Conservation (phyloP, 2,113 vertebrate genomes). For the Pollimyrus isidori region DNA sequence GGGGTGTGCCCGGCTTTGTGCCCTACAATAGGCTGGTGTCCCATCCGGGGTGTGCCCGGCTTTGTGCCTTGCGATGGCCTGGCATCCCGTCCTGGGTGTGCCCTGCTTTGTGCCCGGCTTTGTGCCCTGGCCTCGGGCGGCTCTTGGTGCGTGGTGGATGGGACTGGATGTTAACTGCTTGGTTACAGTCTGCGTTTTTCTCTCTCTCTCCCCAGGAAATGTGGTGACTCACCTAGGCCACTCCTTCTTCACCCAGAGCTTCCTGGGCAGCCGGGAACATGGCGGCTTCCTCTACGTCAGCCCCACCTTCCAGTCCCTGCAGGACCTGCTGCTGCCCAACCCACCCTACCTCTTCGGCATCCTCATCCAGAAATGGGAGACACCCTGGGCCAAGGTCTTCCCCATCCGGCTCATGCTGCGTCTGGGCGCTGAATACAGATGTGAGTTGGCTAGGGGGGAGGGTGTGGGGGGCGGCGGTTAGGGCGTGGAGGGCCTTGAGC, state of each 20-base stretch:
- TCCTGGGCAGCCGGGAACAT: constrained; percentile 92
- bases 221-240: constrained; percentile 89
- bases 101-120: background rate
- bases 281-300: constrained; percentile 92
- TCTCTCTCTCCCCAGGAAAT: constrained; percentile 61
- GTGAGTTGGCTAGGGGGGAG: constrained; percentile 62
- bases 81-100: background rate
- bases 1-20: background rate
- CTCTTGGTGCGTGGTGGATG: background rate
- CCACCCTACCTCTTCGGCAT: constrained; percentile 92
- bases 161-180: background rate
- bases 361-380: constrained; percentile 98
- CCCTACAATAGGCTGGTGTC: background rate
- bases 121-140: too few relatives aligned
- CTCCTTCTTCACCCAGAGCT: constrained; percentile 95
- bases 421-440: constrained; percentile 91
- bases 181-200: background rate
- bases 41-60: background rate
- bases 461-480: background rate
- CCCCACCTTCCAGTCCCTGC: constrained; percentile 88
- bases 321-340: constrained; percentile 88
- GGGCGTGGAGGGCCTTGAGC: background rate
- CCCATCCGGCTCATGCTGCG: constrained; percentile 94
- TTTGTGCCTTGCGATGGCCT: background rate
- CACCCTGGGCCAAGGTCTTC: constrained; percentile 98